Conservation (phyloP, 1,140 invertebrate species). For the Zaprionus vittiger region DNA sequence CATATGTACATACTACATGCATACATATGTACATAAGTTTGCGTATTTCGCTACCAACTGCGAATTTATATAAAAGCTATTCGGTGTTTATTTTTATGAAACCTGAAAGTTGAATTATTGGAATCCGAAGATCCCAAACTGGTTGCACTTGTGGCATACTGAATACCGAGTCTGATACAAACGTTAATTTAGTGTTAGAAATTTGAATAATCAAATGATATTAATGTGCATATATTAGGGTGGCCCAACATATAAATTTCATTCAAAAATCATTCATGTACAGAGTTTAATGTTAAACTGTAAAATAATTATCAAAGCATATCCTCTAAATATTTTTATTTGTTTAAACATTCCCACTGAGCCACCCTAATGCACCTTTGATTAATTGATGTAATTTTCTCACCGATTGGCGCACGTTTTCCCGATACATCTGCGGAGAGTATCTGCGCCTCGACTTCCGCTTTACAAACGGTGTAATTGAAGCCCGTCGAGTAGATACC, state of each 20-base stretch:
- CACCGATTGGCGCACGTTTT: slow-evolving; percentile 79
- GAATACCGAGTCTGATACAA: neutral
- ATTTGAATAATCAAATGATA: slow-evolving; percentile 1
- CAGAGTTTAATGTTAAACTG: neutral
- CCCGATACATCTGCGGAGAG: slow-evolving; percentile 86
- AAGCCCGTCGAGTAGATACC: slow-evolving; percentile 54
- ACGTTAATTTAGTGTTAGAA: neutral
- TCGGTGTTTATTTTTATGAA: slow-evolving; percentile 55
- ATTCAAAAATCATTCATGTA: neutral
- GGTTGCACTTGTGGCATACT: slow-evolving; percentile 40
- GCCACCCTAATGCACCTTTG: neutral
- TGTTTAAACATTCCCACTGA: neutral
- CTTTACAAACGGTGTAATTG: slow-evolving; percentile 79
- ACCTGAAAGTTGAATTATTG: slow-evolving; percentile 41
- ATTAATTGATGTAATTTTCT: slow-evolving; percentile 23
- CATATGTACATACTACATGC: neutral
- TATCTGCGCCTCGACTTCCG: slow-evolving; percentile 86
- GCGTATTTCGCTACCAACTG: slow-evolving; percentile 7
- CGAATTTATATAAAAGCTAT: slow-evolving; percentile 21
- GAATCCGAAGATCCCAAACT: slow-evolving; percentile 37
- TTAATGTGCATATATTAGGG: neutral
- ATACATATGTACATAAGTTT: neutral
- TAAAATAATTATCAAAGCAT: neutral
- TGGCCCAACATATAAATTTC: neutral
- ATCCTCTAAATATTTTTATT: no score